A percentile compares a stretch with the other conserved stretches of the same genome.
phyloP scores from a whole-genome alignment of 2,113 vertebrate species.

The Thunnus thynnus region DNA sequence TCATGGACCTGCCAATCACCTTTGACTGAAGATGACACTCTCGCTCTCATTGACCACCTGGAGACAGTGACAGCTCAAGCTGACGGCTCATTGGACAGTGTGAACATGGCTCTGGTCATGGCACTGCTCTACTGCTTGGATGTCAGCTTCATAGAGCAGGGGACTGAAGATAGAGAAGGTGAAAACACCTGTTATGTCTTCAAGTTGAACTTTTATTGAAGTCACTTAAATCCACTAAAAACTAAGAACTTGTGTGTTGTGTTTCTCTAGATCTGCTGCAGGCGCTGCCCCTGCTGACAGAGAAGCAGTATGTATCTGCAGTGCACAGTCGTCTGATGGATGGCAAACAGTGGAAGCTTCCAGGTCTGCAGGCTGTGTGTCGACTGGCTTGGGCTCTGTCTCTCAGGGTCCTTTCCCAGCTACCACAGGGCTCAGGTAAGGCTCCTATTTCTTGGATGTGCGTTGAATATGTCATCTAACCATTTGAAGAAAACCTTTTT shows the following conservation, averaged over 20 bases:
- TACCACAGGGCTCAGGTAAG: constrained; percentile 94
- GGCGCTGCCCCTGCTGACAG: constrained; percentile 90
- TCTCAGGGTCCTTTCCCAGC: constrained; percentile 92
- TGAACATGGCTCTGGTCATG: constrained; percentile 95
- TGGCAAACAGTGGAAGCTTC: constrained; percentile 91
- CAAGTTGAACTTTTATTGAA: neutral
- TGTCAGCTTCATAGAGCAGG: constrained; percentile 94
- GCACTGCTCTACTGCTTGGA: constrained; percentile 97
- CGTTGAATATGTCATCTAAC: neutral
- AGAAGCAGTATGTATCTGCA: constrained; percentile 93
- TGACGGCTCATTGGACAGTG: constrained; percentile 91
- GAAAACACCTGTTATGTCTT: constrained; percentile 19
- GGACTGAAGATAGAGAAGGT: constrained; percentile 95
- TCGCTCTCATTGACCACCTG: constrained; percentile 93
- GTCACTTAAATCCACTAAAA: neutral
- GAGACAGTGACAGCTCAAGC: constrained; percentile 94
- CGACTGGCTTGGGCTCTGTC: constrained; percentile 94
- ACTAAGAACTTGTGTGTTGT: neutral
- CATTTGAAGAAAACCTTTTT: neutral
- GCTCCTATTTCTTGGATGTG: accelerated
- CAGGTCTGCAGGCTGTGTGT: constrained; percentile 94
- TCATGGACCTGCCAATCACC: constrained; percentile 97
- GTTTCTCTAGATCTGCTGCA: constrained; percentile 90
- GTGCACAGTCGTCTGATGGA: constrained; percentile 93
- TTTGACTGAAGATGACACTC: constrained; percentile 92